Evolutionary conservation across 2,888 invertebrate genomes (phyloP), one percentile per base, ranked within the genome.

Genomic region (Malacosoma neustria): DNA sequence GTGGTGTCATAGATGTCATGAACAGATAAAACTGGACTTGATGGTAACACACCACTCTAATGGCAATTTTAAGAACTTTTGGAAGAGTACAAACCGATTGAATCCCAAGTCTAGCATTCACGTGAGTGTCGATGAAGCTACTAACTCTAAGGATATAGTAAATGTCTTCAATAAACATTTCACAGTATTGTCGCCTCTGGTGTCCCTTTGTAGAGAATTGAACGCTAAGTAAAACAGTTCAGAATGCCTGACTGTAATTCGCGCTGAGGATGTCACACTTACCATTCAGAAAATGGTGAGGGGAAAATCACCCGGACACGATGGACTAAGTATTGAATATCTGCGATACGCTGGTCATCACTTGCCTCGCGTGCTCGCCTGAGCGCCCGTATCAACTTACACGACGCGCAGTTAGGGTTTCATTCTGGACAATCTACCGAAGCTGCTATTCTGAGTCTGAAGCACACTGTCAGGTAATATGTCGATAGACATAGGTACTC

Each of bases 1-100:
- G n/a, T 39, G 36, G 39, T 39, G 36, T 11, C 36, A 36, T 6
- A 33, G 34, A 13, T 22, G 36, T 15, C 30, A 31, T 11, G 35
- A 33, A 29, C 30, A 22, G 11, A 34, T 34, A 11, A 34, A 34
- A 22, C 12, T 22, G 15, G 34, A 34, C 11, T 4, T 12, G 3
- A 11, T 34, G 7, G 34, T 22, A 7, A n/a, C 15, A 22, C 7
- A 15, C 6, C 14, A 15, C 5, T 9, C 34, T 4, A 2, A 22
- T 6, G 7, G 7, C 4, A 7, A 22, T 22, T 22, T 22, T 22
- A 7, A 2, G 4, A 22, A 7, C 4, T 22, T 22, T 7, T 22
- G 22, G 22, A 22, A 22, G 7, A 4, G 7, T 6, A 22, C 22
- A 4, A 22, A 7, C 7, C 4, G 7, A 22, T 7, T 22, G 22